Base-by-base conservation (phyloP, 2,888 invertebrate species). In the Hyposoter dolosus region DNA sequence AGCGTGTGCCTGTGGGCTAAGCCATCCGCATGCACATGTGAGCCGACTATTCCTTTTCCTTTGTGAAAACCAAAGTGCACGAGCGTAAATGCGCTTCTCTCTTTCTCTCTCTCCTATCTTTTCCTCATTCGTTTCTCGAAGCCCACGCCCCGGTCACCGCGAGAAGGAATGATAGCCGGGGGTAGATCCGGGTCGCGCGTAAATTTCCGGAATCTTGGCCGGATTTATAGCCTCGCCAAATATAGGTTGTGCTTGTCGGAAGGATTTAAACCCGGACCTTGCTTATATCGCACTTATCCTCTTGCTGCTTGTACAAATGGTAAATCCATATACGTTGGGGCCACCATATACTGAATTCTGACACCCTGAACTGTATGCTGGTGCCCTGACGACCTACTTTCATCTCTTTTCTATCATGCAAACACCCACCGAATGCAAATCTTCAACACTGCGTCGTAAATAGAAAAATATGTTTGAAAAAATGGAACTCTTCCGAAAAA, bases 201-300 rank as follows among this genome's bases (percentile, higher is more conserved):
- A 92, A 92, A 92, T 92, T 92, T 92, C 91, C 91, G 89, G 90
- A 91, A 91, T 92, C 92, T 91, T 91, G 90, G 90, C 85, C 90
- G 92, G 92, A 92, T 92, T 92, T 92, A 92, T 92, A 87, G 90
- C 88, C 84, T 72, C 82, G 77, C 88, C 88, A 91, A 90, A 91
- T 92, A 92, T 92, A 91, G 92, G 89, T 90, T 90, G 66, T 35
- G 90, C 89, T 87, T 86, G 87, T 85, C 87, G 90, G 89, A 89
- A 91, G 88, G 90, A 91, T 90, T 89, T 89, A 88, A 88, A 89
- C 88, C 83, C 85, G 86, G 69, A 47, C 79, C 71, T 45, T 63
- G 60, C 56, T 81, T 82, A 82, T 76, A 85, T 66, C 88, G 86
- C 88, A 84, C 88, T 90, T 84, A 56, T n/a, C 5, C 40, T 74